Conservation (phyloP, 1,140 invertebrate species). For the Geopemphigus sp. region DNA sequence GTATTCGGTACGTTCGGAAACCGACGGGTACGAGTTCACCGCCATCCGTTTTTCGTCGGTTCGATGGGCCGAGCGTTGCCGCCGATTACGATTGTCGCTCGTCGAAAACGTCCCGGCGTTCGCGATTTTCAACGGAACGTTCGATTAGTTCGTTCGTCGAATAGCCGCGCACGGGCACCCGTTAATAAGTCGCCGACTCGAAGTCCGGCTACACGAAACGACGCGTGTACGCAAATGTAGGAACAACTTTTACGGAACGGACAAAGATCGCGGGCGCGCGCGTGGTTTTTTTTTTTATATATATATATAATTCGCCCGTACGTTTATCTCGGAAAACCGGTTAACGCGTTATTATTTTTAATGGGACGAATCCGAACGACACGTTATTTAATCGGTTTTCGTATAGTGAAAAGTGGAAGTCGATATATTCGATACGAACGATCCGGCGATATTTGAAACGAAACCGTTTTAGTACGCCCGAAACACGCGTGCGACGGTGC, state of each 20-base stretch:
- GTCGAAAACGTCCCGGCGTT: no score
- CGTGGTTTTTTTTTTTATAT: slow-evolving; percentile 7
- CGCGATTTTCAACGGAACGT: no score
- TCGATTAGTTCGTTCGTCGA: no score
- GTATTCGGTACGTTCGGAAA: no score
- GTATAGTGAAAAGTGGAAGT: slow-evolving; percentile 28
- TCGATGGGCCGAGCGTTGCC: no score
- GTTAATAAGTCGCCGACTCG: no score
- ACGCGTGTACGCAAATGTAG: background rate
- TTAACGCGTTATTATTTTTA: slow-evolving; percentile 11
- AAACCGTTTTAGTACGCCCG: slow-evolving; percentile 1
- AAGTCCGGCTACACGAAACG: no score
- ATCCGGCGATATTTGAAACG: background rate
- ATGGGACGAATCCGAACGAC: slow-evolving; percentile 5
- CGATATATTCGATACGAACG: background rate
- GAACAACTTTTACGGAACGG: background rate
- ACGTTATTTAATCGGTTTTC: slow-evolving; percentile 18
- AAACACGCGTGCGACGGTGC: background rate
- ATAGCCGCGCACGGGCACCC: no score
- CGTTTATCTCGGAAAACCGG: slow-evolving; percentile 1
- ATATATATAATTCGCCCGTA: slow-evolving; percentile 19
- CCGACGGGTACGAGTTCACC: no score
- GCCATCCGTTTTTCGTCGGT: no score
- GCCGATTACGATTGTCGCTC: no score
- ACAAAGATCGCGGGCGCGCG: slow-evolving; percentile 18